These are phyloP conservation scores for Pherbina coryleti DNA, from an alignment of 2,888 invertebrate genomes.

Conservation along the genomic window DNA sequence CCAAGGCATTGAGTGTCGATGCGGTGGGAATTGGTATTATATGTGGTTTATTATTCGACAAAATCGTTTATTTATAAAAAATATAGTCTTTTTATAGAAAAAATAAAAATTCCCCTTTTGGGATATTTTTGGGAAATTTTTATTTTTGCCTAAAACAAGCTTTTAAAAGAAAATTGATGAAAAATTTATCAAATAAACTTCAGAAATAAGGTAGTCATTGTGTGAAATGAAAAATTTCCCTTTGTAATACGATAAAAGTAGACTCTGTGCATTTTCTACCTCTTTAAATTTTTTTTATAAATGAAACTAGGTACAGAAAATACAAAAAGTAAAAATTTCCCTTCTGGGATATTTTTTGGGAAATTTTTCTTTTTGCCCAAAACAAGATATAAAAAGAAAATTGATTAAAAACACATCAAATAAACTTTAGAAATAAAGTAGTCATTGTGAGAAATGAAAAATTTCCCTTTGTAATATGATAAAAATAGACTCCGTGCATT, in stretches of 20 bases:
- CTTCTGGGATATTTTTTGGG: slow-evolving; percentile 12
- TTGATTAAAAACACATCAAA: not conserved
- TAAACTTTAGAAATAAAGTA: too few relatives aligned
- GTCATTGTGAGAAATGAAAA: too few relatives aligned
- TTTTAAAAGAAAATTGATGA: not conserved
- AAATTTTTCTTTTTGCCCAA: not conserved
- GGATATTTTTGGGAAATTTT: slow-evolving; percentile 19
- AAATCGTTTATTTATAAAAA: not conserved
- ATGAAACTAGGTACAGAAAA: not conserved
- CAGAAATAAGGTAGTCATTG: too few relatives aligned
- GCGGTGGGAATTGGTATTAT: not conserved
- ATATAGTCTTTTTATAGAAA: not conserved
- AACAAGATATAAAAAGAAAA: not conserved
- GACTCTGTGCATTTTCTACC: too few relatives aligned
- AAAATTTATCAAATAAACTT: not conserved
- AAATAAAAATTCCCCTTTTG: slow-evolving; percentile 3
- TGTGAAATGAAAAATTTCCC: too few relatives aligned
- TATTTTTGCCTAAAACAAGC: not conserved
- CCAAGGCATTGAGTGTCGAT: not conserved
- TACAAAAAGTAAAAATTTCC: not conserved
- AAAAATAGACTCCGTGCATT: too few relatives aligned
- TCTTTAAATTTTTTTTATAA: too few relatives aligned
- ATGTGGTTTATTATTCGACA: not conserved
- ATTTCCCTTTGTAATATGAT: too few relatives aligned
- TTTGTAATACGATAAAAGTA: too few relatives aligned